A percentile compares a stretch with the other conserved stretches of the same genome.
phyloP scores from a whole-genome alignment of 64 coral and sea anemone genomes.

The Pocillopora damicornis region DNA sequence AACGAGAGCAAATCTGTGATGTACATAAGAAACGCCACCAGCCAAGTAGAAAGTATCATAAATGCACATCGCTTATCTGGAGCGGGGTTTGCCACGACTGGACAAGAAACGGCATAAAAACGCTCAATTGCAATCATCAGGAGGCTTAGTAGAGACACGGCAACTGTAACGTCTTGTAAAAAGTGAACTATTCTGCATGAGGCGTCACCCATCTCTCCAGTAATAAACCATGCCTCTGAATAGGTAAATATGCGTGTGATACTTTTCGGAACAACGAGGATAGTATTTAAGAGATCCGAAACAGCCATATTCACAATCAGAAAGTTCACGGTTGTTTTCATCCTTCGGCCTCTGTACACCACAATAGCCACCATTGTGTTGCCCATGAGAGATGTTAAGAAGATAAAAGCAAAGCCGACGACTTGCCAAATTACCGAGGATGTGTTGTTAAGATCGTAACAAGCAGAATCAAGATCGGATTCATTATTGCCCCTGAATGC shows the following conservation, averaged over 20 bases:
- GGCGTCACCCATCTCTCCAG: not conserved
- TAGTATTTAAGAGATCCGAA: not conserved
- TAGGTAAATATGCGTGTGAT: not conserved
- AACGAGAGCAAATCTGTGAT: not conserved
- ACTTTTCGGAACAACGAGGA: not conserved
- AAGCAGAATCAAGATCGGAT: not conserved
- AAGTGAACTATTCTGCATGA: not conserved
- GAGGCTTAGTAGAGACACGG: slow-evolving; percentile 1
- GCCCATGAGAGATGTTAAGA: slow-evolving; percentile 2
- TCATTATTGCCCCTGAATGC: not conserved
- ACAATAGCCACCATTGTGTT: slow-evolving; percentile 11
- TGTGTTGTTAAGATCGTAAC: not conserved
- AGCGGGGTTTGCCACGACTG: not conserved
- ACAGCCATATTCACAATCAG: slow-evolving; percentile 11
- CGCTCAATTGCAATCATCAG: slow-evolving; percentile 7
- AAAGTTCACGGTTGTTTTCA: slow-evolving; percentile 26
- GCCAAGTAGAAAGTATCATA: not conserved
- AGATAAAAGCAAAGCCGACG: not conserved
- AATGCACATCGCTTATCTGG: not conserved
- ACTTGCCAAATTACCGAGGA: not conserved
- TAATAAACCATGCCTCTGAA: not conserved
- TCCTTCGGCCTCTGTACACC: slow-evolving; percentile 7
- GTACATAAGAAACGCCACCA: slow-evolving; percentile 10
- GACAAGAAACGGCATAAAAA: not conserved
- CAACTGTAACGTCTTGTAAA: slow-evolving; percentile 7